phyloP scores from a whole-genome alignment of 1,140 invertebrate species.

The Zaprionus davidi region DNA sequence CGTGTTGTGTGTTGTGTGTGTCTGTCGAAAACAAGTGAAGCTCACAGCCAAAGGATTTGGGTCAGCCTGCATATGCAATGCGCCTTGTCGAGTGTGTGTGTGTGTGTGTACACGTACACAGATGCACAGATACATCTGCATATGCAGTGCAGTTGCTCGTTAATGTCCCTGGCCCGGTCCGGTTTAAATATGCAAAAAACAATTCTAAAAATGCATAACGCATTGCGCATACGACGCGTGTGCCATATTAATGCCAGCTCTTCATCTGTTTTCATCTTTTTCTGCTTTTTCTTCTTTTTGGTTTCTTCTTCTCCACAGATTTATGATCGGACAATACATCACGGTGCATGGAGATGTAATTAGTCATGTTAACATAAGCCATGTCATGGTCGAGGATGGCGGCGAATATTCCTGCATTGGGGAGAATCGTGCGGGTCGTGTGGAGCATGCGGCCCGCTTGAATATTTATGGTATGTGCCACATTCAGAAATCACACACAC shows the following conservation, averaged over 20 bases:
- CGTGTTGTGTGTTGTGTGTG: conserved; percentile 23
- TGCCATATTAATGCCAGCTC: conserved; percentile 61
- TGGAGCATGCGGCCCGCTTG: conserved; percentile 90
- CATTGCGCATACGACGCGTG: conserved; percentile 64
- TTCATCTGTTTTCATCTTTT: conserved; percentile 41
- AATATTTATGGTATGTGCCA: conserved; percentile 92
- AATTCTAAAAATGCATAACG: conserved; percentile 51
- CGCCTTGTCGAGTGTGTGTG: conserved; percentile 57
- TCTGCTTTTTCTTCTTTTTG: conserved; percentile 20
- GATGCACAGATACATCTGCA: conserved; percentile 1
- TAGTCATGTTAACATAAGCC: conserved; percentile 94
- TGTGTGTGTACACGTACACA: conserved; percentile 3
- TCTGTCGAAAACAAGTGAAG: conserved; percentile 74
- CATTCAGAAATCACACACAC: conserved; percentile 38
- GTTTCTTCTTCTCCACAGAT: conserved; percentile 85
- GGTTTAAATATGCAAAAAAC: conserved; percentile 67
- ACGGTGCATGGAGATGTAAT: conserved; percentile 93
- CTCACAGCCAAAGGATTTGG: conserved; percentile 71
- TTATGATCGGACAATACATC: conserved; percentile 92
- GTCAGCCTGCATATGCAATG: conserved; percentile 77
- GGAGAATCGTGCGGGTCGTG: conserved; percentile 91
- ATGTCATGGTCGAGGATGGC: conserved; percentile 93
- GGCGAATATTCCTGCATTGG: conserved; percentile 93
- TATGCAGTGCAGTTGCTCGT: conserved; percentile 34
- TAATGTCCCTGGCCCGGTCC: conserved; percentile 43